Conservation (phyloP, 2,113 vertebrate genomes). For the Melierax canorus region DNA sequence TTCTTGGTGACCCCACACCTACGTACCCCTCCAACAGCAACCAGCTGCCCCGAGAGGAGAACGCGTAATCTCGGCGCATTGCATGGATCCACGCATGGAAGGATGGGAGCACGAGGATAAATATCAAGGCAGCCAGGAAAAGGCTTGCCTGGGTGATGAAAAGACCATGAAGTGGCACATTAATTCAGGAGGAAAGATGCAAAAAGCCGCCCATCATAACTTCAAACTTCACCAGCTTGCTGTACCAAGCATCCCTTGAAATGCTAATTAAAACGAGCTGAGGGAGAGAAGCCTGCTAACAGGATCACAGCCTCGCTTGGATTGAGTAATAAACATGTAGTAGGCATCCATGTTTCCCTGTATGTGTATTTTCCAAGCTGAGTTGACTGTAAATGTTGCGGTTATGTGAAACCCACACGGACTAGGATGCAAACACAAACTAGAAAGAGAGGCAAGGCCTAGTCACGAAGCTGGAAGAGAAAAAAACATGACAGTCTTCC, state of each 20-base stretch:
- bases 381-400: background rate
- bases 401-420: slow-evolving; percentile 14
- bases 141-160: background rate
- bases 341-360: slow-evolving; percentile 4
- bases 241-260: background rate
- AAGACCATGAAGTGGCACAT: background rate
- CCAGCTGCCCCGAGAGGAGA: slow-evolving; percentile 25
- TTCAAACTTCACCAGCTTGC: background rate
- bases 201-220: background rate
- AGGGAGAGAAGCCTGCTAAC: slow-evolving; percentile 1
- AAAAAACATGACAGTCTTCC: background rate
- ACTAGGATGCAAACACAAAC: background rate
- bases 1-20: slow-evolving; percentile 21
- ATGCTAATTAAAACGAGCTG: slow-evolving; percentile 27
- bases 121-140: background rate
- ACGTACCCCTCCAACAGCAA: slow-evolving; percentile 21
- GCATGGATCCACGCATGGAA: background rate
- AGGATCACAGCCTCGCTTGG: background rate
- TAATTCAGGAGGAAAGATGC: background rate
- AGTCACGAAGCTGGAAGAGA: background rate
- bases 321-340: background rate
- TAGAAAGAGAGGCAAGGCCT: background rate
- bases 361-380: background rate
- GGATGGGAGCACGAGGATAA: background rate
- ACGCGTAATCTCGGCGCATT: background rate